Conservation (phyloP, 1,140 invertebrate genomes). For the Lordiphosa clarofinis region DNA sequence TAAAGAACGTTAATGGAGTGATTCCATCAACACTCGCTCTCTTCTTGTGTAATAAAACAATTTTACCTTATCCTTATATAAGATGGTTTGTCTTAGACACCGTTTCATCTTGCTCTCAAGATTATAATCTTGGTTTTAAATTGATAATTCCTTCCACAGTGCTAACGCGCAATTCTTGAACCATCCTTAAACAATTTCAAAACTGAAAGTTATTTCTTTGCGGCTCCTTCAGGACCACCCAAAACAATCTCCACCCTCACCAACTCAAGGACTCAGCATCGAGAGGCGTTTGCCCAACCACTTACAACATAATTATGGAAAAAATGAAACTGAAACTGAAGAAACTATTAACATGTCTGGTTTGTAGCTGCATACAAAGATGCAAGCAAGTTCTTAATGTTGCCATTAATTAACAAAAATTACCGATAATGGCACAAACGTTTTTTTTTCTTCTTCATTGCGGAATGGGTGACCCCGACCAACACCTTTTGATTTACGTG, state of each 20-base stretch:
- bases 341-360: slow-evolving; percentile 41
- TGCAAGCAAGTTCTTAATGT: slow-evolving; percentile 44
- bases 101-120: too few species aligned
- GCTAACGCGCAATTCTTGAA: too few species aligned
- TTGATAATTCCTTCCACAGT: too few species aligned
- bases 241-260: background rate
- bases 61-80: too few species aligned
- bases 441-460: slow-evolving; percentile 39
- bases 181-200: too few species aligned
- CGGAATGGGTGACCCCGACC: slow-evolving; percentile 19
- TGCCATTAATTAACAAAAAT: slow-evolving; percentile 72
- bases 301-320: slow-evolving; percentile 67
- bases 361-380: background rate
- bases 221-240: slow-evolving; percentile 22
- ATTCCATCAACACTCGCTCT: too few species aligned
- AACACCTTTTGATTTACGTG: slow-evolving; percentile 74
- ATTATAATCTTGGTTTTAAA: too few species aligned
- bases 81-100: too few species aligned
- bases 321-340: slow-evolving; percentile 19
- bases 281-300: slow-evolving; percentile 43
- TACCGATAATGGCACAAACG: slow-evolving; percentile 42
- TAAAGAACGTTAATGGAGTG: too few species aligned
- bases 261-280: slow-evolving; percentile 7
- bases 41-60: too few species aligned
- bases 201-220: too few species aligned